These are phyloP conservation scores for Delichon dasypus DNA, from an alignment of 2,797 vertebrate genomes.

Conservation along the genomic window DNA sequence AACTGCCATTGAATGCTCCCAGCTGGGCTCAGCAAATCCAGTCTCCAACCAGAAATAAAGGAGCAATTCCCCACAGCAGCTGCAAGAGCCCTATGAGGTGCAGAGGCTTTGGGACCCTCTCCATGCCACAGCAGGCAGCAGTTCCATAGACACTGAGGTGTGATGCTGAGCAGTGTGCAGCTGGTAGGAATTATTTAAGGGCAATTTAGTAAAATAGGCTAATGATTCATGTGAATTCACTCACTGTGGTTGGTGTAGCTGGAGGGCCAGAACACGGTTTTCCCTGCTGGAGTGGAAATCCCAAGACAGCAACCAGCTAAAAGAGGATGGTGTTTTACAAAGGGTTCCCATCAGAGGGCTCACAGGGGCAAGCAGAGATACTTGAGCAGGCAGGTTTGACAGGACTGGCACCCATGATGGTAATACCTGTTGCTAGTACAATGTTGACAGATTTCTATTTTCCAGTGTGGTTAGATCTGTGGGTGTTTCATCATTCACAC, in stretches of 20 bases:
- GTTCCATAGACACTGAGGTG: not conserved
- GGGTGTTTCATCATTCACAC: not conserved
- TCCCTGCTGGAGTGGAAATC: not conserved
- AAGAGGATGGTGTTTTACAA: not conserved
- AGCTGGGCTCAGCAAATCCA: not conserved
- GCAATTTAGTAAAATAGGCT: conserved; percentile 30
- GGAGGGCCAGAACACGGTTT: not conserved
- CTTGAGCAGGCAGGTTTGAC: not conserved
- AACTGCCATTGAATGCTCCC: not conserved
- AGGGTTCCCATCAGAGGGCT: not conserved
- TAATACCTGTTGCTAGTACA: not conserved
- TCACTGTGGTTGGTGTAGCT: not conserved
- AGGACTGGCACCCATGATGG: not conserved
- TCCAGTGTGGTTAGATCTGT: not conserved
- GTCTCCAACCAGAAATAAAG: not conserved
- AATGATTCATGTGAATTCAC: not conserved
- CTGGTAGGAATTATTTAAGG: not conserved
- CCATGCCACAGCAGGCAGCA: not conserved
- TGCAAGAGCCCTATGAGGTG: accelerated
- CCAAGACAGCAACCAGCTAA: not conserved
- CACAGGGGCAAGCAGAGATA: not conserved
- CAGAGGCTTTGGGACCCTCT: not conserved
- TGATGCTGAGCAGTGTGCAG: not conserved
- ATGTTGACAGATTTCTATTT: not conserved
- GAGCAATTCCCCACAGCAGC: not conserved